phyloP scores from a whole-genome alignment of 2,888 invertebrate genomes.

The Drosophila planitibia region DNA sequence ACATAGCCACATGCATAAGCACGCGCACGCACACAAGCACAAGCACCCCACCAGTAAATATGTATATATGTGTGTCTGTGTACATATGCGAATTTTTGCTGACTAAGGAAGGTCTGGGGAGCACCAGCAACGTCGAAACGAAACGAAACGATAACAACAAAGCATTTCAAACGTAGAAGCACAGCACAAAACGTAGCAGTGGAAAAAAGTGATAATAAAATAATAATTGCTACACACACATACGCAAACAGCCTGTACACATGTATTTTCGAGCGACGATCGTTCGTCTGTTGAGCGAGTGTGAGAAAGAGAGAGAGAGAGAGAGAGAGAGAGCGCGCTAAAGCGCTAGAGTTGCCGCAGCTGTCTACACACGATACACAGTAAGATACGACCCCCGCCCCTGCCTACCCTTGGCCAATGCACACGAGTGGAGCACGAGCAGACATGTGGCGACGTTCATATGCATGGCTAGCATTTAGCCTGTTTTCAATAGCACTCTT shows the following conservation, averaged over 20 bases:
- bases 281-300: constrained; percentile 28
- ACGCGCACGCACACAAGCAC: constrained; percentile 64
- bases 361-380: constrained; percentile 56
- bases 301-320: constrained; percentile 2
- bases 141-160: constrained; percentile 69
- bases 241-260: neutral
- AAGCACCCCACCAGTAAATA: constrained; percentile 47
- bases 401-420: neutral
- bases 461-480: constrained; percentile 39
- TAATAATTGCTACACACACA: constrained; percentile 74
- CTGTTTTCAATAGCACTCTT: constrained; percentile 41
- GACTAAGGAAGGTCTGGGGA: constrained; percentile 85
- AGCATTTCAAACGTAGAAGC: constrained; percentile 72
- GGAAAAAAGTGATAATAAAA: constrained; percentile 80
- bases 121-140: constrained; percentile 70
- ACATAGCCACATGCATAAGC: constrained; percentile 47
- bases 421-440: constrained; percentile 59
- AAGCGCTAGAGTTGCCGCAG: constrained; percentile 71
- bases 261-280: constrained; percentile 11
- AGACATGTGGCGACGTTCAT: constrained; percentile 65
- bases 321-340: constrained; percentile 35
- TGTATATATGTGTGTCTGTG: constrained; percentile 16
- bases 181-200: constrained; percentile 67
- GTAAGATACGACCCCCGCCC: constrained; percentile 6
- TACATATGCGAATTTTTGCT: constrained; percentile 78